phyloP scores from a whole-genome alignment of 1,140 invertebrate species.

The Melitaea cinxia region DNA sequence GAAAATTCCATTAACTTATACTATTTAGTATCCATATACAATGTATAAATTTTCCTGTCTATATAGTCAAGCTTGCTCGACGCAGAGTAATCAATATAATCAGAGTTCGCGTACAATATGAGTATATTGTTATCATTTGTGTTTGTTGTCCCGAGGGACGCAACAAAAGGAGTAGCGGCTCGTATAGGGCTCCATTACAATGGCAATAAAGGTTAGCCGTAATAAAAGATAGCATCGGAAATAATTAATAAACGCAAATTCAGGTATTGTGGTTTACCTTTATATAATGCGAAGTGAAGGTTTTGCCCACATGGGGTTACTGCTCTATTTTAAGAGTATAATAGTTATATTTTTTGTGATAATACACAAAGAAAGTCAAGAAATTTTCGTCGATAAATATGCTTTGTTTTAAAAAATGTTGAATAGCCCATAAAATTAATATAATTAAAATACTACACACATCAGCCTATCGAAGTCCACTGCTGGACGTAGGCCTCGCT shows the following conservation, averaged over 20 bases:
- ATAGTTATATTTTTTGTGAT: too few species aligned
- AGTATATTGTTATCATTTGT: constrained; percentile 38
- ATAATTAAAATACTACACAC: too few species aligned
- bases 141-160: constrained; percentile 26
- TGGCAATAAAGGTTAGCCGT: constrained; percentile 26
- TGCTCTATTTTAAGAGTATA: too few species aligned
- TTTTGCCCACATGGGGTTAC: too few species aligned
- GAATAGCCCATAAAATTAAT: too few species aligned
- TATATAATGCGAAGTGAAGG: too few species aligned
- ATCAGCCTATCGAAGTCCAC: too few species aligned
- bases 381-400: too few species aligned
- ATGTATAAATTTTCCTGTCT: neutral
- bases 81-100: constrained; percentile 32
- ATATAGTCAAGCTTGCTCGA: neutral
- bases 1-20: neutral
- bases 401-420: too few species aligned
- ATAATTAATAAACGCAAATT: constrained; percentile 21
- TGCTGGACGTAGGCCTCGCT: too few species aligned
- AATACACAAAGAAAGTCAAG: too few species aligned
- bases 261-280: too few species aligned
- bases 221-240: constrained; percentile 26
- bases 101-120: constrained; percentile 28
- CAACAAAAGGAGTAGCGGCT: constrained; percentile 38
- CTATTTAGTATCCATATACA: neutral
- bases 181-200: constrained; percentile 24